Conservation (phyloP, 2,888 invertebrate genomes). For the Cremastobaeus sp. region DNA sequence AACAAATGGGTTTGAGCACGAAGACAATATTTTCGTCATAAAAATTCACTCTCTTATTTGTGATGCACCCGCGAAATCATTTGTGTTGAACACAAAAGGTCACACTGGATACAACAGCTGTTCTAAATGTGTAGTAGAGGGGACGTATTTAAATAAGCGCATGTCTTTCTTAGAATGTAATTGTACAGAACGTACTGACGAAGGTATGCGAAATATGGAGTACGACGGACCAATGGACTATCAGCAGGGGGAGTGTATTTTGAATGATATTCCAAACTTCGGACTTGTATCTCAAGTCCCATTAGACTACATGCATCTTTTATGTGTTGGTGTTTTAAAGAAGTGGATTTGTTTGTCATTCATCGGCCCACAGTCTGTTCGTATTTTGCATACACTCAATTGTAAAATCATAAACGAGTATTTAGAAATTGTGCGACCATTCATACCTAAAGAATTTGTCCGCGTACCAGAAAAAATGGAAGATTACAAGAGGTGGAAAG, state of each 20-base stretch:
- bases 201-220: background rate
- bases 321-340: constrained; percentile 2
- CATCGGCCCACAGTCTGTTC: background rate
- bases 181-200: background rate
- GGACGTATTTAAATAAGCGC: background rate
- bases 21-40: background rate
- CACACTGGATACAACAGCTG: constrained; percentile 19
- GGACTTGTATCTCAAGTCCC: constrained; percentile 10
- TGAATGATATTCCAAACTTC: constrained; percentile 7
- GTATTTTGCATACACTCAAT: background rate
- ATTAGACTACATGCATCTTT: constrained; percentile 13
- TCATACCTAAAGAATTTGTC: constrained; percentile 2
- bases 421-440: background rate
- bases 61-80: constrained; percentile 34
- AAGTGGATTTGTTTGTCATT: constrained; percentile 2
- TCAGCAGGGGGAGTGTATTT: constrained; percentile 6
- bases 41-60: constrained; percentile 8
- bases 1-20: background rate
- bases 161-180: background rate
- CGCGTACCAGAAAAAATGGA: background rate
- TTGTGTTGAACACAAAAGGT: constrained; percentile 19
- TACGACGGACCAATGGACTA: constrained; percentile 11
- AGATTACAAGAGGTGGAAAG: constrained; percentile 12
- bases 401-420: background rate
- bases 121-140: constrained; percentile 9